A percentile compares a stretch with the other conserved stretches of the same genome.
Evolutionary conservation across 1,140 invertebrate species (phyloP).

Genomic region (Nebria ingens): DNA sequence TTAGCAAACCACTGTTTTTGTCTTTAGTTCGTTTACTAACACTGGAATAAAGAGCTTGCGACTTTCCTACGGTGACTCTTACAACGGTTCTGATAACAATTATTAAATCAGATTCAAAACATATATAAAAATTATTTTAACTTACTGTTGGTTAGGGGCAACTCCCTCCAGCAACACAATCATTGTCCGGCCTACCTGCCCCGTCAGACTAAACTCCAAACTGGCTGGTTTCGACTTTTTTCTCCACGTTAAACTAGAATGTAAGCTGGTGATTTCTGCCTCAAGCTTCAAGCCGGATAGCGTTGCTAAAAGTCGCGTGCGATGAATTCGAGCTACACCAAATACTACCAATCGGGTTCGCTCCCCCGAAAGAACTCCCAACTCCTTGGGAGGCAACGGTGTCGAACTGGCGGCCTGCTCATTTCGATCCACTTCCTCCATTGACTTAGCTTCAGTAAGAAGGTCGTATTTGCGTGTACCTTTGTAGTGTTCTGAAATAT

Average conservation of each 20-base stretch:
- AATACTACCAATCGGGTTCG: slow-evolving; percentile 28
- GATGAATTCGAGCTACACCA: slow-evolving; percentile 76
- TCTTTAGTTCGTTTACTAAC: slow-evolving; percentile 66
- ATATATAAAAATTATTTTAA: slow-evolving; percentile 30
- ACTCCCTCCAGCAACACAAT: slow-evolving; percentile 85
- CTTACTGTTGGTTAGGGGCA: slow-evolving; percentile 78
- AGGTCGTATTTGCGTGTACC: slow-evolving; percentile 43
- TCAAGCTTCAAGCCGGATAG: slow-evolving; percentile 87
- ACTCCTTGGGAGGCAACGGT: slow-evolving; percentile 22
- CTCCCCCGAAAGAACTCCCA: not conserved
- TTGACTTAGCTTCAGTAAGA: slow-evolving; percentile 31
- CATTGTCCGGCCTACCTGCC: slow-evolving; percentile 84
- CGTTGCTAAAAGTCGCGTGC: slow-evolving; percentile 78
- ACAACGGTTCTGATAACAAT: slow-evolving; percentile 67
- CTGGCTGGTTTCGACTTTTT: slow-evolving; percentile 61
- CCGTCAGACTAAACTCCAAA: slow-evolving; percentile 78
- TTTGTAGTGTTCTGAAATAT: slow-evolving; percentile 41
- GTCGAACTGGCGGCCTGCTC: slow-evolving; percentile 30
- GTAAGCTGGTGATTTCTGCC: slow-evolving; percentile 76
- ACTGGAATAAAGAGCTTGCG: slow-evolving; percentile 82
- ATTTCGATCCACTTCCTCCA: slow-evolving; percentile 39
- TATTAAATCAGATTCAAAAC: not conserved
- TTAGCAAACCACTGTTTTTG: slow-evolving; percentile 77
- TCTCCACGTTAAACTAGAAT: slow-evolving; percentile 65
- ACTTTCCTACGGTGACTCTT: slow-evolving; percentile 83